Evolutionary conservation across 1,140 invertebrate species (phyloP), one percentile per base, ranked within the genome.

Genomic region (Holotrichia oblita): DNA sequence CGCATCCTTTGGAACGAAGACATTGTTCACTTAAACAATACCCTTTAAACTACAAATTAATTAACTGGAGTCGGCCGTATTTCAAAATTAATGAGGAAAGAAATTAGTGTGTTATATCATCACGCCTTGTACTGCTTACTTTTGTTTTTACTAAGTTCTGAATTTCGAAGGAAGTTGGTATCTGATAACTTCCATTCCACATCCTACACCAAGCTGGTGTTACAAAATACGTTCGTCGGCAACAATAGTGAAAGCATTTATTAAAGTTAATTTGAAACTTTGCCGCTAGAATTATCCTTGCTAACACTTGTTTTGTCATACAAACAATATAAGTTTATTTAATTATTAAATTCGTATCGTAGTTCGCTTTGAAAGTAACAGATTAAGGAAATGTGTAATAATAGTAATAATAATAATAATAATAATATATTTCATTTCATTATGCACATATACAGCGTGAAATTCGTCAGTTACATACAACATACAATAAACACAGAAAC

Each of bases 261-360:
- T 61, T 72, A n/a, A 24, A 77, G 79, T 76, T 78, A 80, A 80
- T 80, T 34, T 34, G 27, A 34, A 34, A 34, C 27, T 34, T 34
- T 34, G 2, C 27, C 27, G 27, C 27, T 34, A 4, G 27, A 34
- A 34, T 34, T 34, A 34, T 34, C 27, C 27, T 34, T 34, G 27
- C 27, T 34, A 34, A 34, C 27, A 34, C 27, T 34, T 34, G 27
- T 34, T 34, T 34, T 34, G 27, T 34, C 1, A 34, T 34, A 34
- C 4, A 34, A 34, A 34, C 27, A 34, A 34, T 34, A 34, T 34
- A 34, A 34, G 27, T 34, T 34, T 34, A 34, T 34, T 34, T 34
- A 34, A 34, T 34, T 34, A 34, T 34, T 1, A 34, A 34, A 34
- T 34, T 34, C 27, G 4, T 34, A 34, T 34, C 27, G 27, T 34